phyloP scores from a whole-genome alignment of 1,140 invertebrate species.

The Zaprionus lachaisei region DNA sequence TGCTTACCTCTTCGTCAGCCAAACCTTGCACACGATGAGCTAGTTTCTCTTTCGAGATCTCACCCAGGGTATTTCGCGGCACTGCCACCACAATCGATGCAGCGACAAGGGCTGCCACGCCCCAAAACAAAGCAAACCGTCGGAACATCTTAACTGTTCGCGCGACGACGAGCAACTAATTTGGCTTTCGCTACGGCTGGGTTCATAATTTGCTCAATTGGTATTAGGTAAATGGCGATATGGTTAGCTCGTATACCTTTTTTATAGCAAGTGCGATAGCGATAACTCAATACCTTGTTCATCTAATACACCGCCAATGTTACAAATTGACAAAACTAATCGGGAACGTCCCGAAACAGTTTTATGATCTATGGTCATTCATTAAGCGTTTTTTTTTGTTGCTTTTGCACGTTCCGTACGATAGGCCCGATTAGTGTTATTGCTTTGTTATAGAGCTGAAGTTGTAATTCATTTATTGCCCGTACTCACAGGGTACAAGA shows the following conservation, averaged over 20 bases:
- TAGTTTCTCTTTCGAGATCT: background rate
- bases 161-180: conserved; percentile 52
- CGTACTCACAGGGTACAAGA: background rate
- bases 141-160: conserved; percentile 58
- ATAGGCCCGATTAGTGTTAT: conserved; percentile 7
- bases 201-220: conserved; percentile 19
- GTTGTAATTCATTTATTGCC: background rate
- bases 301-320: conserved; percentile 1
- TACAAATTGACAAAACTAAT: conserved; percentile 3
- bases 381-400: background rate
- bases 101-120: conserved; percentile 70
- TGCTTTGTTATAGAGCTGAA: background rate
- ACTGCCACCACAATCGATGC: conserved; percentile 69
- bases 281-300: background rate
- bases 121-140: conserved; percentile 50
- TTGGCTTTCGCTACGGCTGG: background rate
- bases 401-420: background rate
- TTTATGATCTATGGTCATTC: conserved; percentile 2
- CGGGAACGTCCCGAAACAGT: conserved; percentile 1
- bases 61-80: background rate
- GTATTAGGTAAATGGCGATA: conserved; percentile 40
- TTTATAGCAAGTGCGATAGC: conserved; percentile 39
- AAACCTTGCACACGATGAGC: background rate
- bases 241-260: conserved; percentile 43
- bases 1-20: conserved; percentile 36